phyloP scores from a whole-genome alignment of 2,113 vertebrate species.

The Pelusios castaneus region DNA sequence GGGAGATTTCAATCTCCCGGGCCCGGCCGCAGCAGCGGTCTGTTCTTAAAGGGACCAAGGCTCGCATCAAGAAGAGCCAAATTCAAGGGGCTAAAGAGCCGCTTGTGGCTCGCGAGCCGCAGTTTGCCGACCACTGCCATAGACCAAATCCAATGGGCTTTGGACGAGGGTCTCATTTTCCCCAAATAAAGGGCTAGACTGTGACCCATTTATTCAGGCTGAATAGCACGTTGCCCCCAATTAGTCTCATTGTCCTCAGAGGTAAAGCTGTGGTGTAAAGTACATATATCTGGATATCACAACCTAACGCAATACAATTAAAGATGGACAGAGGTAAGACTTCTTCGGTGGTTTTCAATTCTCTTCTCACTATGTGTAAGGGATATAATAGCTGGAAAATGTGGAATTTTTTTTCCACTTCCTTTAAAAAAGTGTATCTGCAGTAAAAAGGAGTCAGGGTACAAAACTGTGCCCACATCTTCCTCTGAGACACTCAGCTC shows the following conservation, averaged over 20 bases:
- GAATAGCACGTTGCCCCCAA: background rate
- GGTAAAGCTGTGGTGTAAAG: background rate
- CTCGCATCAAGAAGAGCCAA: no score
- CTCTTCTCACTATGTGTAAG: background rate
- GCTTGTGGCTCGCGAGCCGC: no score
- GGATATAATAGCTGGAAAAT: background rate
- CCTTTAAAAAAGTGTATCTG: background rate
- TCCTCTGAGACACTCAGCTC: background rate
- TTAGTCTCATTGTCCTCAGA: background rate
- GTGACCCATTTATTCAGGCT: background rate
- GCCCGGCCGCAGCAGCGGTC: no score
- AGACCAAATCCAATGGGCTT: background rate
- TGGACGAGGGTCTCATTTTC: background rate
- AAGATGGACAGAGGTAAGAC: background rate
- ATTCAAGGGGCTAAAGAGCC: no score
- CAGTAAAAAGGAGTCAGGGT: background rate
- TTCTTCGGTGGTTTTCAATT: background rate
- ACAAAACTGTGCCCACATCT: background rate
- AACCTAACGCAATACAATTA: background rate
- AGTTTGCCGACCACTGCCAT: no score
- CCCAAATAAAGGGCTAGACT: background rate
- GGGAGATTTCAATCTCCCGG: no score
- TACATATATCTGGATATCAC: background rate
- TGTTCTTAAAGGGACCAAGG: no score
- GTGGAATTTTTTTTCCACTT: background rate